Percentiles rank a stretch among this genome's conserved stretches.
Evolutionary conservation across 2,888 invertebrate species (phyloP).

Genomic region (Pyrocoelia pectoralis): DNA sequence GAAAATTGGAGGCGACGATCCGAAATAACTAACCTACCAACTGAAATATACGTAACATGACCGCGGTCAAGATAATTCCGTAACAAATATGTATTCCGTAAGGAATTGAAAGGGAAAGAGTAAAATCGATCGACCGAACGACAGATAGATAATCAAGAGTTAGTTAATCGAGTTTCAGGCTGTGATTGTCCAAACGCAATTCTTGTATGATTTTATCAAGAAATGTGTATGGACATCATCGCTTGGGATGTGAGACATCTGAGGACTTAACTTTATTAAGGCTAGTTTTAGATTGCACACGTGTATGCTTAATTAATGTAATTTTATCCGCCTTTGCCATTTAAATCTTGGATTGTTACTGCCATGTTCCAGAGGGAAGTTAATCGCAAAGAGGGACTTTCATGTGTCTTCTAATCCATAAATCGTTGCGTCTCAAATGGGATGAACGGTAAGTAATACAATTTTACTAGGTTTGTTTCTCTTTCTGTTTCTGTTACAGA

Average conservation of each 20-base stretch:
- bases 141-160: not conserved
- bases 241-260: slow-evolving; percentile 56
- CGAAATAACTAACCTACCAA: slow-evolving; percentile 8
- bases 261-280: not conserved
- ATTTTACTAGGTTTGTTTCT: no score
- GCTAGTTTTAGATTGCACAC: no score
- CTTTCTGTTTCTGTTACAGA: no score
- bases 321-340: no score
- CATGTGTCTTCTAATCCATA: no score
- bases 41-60: not conserved
- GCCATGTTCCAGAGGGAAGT: no score
- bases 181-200: slow-evolving; percentile 76
- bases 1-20: slow-evolving; percentile 9
- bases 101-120: not conserved
- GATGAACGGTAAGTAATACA: no score
- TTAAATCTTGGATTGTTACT: no score
- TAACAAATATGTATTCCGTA: not conserved
- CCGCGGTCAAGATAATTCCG: slow-evolving; percentile 8
- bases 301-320: no score
- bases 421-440: no score
- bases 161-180: slow-evolving; percentile 59
- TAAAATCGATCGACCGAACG: not conserved
- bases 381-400: no score
- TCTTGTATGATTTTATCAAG: slow-evolving; percentile 67
- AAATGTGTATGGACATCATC: slow-evolving; percentile 72